Base-by-base conservation (phyloP, 2,113 vertebrate species). In the Taxidea taxus region DNA sequence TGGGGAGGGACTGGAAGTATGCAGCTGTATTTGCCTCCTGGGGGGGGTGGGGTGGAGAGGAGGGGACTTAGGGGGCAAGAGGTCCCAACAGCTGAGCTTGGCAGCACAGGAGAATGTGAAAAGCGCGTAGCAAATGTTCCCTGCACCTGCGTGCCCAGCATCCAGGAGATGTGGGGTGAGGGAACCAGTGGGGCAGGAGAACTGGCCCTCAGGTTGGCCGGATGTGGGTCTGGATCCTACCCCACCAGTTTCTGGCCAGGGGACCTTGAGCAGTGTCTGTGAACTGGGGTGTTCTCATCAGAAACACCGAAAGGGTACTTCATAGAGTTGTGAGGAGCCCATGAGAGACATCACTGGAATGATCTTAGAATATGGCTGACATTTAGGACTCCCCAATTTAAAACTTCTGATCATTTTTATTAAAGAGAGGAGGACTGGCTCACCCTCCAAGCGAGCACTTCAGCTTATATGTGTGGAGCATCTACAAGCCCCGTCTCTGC, bases 171-270 rank as follows among this genome's bases (percentile, higher is more conserved):
- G 1, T n/a, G 56, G 23, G 1, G 37, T 60, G 74, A 25, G 29
- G 18, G 62, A 31, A 7, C 25, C 4, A 44, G 68, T 15, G 49
- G 29, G 39, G 16, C 39, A 16, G 20, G 72, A 78, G 62, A 10
- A 23, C 16, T 72, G 47, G 44, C 29, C 34, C 7, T 14, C n/a
- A 75, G 44, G 27, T 12, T 80, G 60, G 83, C 47, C 21, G 37
- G 70, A 58, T 9, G 20, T 85, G 64, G 56, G 37, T 90, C 84
- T 47, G 81, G 91, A 58, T 92, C 54, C 85, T 49, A 54, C 47
- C 47, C 39, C 6, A 12, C 18, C 14, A 31, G 8, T 70, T 70
- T 85, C 82, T 21, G 49, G 90, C 84, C 54, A n/a, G 47, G 42
- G 34, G 66, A 68, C 39, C 74, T 25, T 12, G 72, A 81, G 70